Evolutionary conservation across 2,888 invertebrate species (phyloP), one percentile per base, ranked within the genome.

Genomic region (Acleris cristana): DNA sequence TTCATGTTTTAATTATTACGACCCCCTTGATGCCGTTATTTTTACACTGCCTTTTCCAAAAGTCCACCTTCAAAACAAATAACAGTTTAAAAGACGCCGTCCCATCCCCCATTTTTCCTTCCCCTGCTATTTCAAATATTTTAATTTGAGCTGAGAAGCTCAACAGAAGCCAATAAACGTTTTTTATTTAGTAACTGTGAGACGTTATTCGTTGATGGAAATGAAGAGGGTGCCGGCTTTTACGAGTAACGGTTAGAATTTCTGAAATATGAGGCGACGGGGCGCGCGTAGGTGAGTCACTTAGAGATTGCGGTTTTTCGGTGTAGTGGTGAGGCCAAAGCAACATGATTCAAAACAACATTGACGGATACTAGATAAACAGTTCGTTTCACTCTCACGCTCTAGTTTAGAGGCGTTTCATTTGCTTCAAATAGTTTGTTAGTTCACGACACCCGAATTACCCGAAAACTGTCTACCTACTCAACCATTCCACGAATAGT

Each of bases 191-290:
- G 62, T 67, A 67, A 63, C 62, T 58, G 57, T 49, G 63, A 67
- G 67, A 65, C 70, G 59, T 64, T 72, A 52, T 51, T 52, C 66
- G 66, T 45, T 71, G 72, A 72, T 65, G 69, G 72, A 71, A 71
- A 73, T 64, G 66, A 74, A 73, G 72, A 73, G 74, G 74, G 75
- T 72, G 74, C 64, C 62, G 70, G 70, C 59, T 87, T 90, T 87
- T 89, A 87, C 81, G 85, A 85, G 76, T 81, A 70, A 71, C 76
- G 79, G 77, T 78, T 80, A 79, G 83, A 82, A 78, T 84, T 82
- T 79, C 85, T 87, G 88, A 88, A 90, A 90, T 83, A 83, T 82
- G 84, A 89, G 79, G 85, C 86, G 78, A 73, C 64, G 71, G 75
- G 79, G 82, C 76, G 79, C 8, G 79, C 75, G 40, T 14, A 40